Conservation (phyloP, 2,113 vertebrate genomes). For the Melanocharis versteri region DNA sequence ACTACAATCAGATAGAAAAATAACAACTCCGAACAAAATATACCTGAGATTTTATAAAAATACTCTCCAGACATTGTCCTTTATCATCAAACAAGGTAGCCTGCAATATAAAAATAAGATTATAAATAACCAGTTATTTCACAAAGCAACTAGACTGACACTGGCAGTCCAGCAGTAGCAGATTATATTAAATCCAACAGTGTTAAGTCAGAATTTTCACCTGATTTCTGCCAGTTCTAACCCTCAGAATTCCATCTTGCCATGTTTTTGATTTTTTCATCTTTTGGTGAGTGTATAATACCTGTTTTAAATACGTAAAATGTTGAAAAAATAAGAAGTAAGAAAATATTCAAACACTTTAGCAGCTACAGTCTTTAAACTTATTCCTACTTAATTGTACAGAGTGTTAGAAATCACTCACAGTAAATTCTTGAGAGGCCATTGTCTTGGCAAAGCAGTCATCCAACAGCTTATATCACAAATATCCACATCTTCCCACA, state of each 20-base stretch:
- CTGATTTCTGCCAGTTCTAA: constrained; percentile 61
- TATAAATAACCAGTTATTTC: background rate
- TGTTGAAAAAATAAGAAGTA: background rate
- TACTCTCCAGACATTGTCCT: constrained; percentile 74
- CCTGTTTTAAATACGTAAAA: constrained; percentile 38
- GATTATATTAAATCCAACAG: accelerated
- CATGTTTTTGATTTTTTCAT: constrained; percentile 78
- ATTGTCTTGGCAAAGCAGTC: background rate
- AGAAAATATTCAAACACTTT: background rate
- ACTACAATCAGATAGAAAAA: background rate
- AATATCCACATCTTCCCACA: background rate
- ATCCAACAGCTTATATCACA: background rate
- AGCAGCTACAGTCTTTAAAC: background rate
- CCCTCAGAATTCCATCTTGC: constrained; percentile 79
- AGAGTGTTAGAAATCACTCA: constrained; percentile 27
- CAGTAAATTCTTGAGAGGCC: constrained; percentile 62
- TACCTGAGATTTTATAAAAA: constrained; percentile 80
- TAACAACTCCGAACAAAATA: background rate
- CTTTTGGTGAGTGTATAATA: constrained; percentile 81
- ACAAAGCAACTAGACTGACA: background rate
- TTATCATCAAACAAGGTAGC: constrained; percentile 76
- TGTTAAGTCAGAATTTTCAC: constrained; percentile 28
- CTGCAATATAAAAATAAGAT: constrained; percentile 47
- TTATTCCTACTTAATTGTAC: background rate
- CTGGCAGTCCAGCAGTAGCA: background rate